Evolutionary conservation across 2,888 invertebrate species (phyloP), one percentile per base, ranked within the genome.

Genomic region (Anticlea derivata): DNA sequence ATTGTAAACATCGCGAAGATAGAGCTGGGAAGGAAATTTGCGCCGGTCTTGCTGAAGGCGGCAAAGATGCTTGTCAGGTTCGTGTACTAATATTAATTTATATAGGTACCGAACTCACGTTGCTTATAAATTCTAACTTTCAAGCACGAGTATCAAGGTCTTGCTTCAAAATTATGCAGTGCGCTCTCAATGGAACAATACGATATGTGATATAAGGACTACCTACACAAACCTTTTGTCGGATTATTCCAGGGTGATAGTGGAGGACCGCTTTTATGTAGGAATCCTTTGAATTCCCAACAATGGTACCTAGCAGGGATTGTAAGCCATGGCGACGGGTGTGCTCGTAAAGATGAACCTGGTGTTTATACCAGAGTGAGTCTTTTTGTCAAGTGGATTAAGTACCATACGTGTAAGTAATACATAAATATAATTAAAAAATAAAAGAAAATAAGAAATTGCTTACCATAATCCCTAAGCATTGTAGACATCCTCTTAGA

Each of bases 311-410:
- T 96, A 53, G 96, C 94, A 3, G 97, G 97, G 0, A 92, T 97
- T 40, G 96, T 97, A 0, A 96, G 96, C 70, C 96, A 97, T 70
- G 97, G 97, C 13, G 94, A 96, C 66, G 97, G 97, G 1, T 97
- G 97, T 78, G 97, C 93, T 11, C 92, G 95, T 59, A 93, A 94
- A 41, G 91, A 93, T 53, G 95, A 96, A 74, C 95, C 96, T 10
- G 97, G 97, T 1, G 96, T 94, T 35, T 97, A 97, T 68, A 96
- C 96, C 0, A 92, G 95, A 80, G 94, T 97, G 11, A 93, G 94
- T 58, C 85, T 94, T 17, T 96, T 93, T 71, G 78, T 94, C n/a
- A 91, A 93, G 52, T 97, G 96, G 96, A 94, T 96, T 55, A 87
- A 87, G 56, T 86, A 90, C 41, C 91, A 92, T 53, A 92, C 91